Evolutionary conservation across 2,113 vertebrate genomes (phyloP), one percentile per base, ranked within the genome.

Genomic region (Pseudonaja textilis): DNA sequence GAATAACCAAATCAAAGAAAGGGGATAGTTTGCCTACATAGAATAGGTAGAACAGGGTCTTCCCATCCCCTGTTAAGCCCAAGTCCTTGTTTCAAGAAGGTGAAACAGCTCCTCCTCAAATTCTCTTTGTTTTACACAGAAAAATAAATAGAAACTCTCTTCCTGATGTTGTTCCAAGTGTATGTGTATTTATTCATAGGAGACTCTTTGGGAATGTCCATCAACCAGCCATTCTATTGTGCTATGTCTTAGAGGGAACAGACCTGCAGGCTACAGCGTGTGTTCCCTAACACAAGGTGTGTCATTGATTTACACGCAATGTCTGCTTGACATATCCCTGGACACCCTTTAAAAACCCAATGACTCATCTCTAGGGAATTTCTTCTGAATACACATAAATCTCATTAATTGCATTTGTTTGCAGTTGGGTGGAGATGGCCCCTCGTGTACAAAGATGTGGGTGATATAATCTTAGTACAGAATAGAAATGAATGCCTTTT

Each of bases 281-380:
- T 91, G 61, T 61, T 95, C 88, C 92, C 64, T 9, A 89, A 85
- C 93, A 95, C 39, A 90, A 96, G 96, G 97, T 96, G 96, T 97
- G 96, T 93, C 92, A 2, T 90, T 69, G 92, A 93, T 94, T 96
- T 96, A 95, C 95, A 91, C 91, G 95, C 93, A 94, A 94, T 93
- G 64, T 26, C 93, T 90, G 90, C 93, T 95, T 95, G 93, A 96
- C 94, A 95, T 95, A 93, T 94, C 93, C 94, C 95, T 93, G 95
- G 96, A 95, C 95, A 96, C 93, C 93, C 95, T 93, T 87, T 90
- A 91, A 95, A 97, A 93, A 92, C 87, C 61, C 87, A 61, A 23
- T 96, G 96, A 97, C 85, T 97, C 96, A 97, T 94, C 95, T 95
- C 96, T 1, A 23, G 96, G 94, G 96, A 96, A 97, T 97, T 96